Evolutionary conservation across 2,888 invertebrate genomes (phyloP), one percentile per base, ranked within the genome.

Genomic region (Dascillus cervinus): DNA sequence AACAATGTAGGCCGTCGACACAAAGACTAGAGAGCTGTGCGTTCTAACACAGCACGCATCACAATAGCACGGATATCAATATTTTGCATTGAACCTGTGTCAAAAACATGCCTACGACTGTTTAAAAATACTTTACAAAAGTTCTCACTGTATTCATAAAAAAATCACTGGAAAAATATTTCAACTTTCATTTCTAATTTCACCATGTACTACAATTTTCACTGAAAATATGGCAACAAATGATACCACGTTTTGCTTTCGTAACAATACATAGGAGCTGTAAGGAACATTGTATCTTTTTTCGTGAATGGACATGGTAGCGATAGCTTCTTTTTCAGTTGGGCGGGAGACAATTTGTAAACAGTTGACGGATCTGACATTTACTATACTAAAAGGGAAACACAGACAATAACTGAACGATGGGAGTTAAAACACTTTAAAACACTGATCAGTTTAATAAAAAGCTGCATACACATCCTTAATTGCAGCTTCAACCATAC

Each of bases 321-420:
- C 35, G 27, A 34, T 26, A 34, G 48, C 49, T 44, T 47, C 47
- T 43, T 41, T 43, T 43, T 56, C 56, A 54, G 55, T 56, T 45
- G 49, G 53, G 53, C 54, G 53, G 55, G 53, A 53, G 53, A 54
- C 46, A 54, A 50, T 53, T 49, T 52, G 37, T 43, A 58, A 55
- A 56, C n/a, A n/a, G n/a, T n/a, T n/a, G n/a, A 57, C 56, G 55
- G 55, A 58, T 52, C 56, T 55, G 54, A 60, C 59, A 60, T 56
- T 55, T 50, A 58, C 55, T 58, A 59, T 47, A 36, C 56, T 58
- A 60, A 51, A 17, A 43, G 39, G 47, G 49, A 39, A 40, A 55
- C 53, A 52, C 41, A 45, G 41, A 47, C 45, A 40, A 54, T 44
- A 55, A 57, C 53, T 40, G 41, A 48, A 50, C 34, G 33, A 39